phyloP scores from a whole-genome alignment of 2,888 invertebrate species.

The Heteromyza rotundicornis region DNA sequence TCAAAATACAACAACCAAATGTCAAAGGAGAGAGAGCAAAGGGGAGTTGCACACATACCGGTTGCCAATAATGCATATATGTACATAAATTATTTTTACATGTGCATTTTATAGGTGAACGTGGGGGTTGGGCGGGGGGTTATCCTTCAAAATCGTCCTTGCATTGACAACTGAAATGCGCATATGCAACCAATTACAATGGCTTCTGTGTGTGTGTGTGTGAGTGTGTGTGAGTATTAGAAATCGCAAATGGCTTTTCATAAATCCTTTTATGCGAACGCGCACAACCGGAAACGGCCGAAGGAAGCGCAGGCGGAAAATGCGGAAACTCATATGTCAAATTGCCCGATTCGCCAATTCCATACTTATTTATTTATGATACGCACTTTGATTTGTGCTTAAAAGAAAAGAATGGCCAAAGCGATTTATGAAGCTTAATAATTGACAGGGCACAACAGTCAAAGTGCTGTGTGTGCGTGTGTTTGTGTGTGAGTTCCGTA shows the following conservation, averaged over 20 bases:
- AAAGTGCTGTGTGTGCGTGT: too few species aligned
- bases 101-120: too few species aligned
- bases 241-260: too few species aligned
- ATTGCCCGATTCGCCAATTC: not conserved
- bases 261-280: not conserved
- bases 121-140: too few species aligned
- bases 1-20: not conserved
- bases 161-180: not conserved
- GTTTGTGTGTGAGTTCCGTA: too few species aligned
- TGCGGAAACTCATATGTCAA: not conserved
- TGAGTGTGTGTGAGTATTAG: too few species aligned
- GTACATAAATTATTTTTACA: too few species aligned
- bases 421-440: conserved; percentile 27
- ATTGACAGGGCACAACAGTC: conserved; percentile 15
- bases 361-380: too few species aligned
- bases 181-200: not conserved
- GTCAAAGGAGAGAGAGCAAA: not conserved
- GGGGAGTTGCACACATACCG: too few species aligned
- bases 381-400: not conserved
- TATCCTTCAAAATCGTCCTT: too few species aligned
- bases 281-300: not conserved
- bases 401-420: conserved; percentile 3
- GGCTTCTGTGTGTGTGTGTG: too few species aligned
- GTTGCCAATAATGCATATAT: too few species aligned
- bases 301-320: not conserved